Base-by-base conservation (phyloP, 1,140 invertebrate genomes). In the Muscidifurax raptorellus region DNA sequence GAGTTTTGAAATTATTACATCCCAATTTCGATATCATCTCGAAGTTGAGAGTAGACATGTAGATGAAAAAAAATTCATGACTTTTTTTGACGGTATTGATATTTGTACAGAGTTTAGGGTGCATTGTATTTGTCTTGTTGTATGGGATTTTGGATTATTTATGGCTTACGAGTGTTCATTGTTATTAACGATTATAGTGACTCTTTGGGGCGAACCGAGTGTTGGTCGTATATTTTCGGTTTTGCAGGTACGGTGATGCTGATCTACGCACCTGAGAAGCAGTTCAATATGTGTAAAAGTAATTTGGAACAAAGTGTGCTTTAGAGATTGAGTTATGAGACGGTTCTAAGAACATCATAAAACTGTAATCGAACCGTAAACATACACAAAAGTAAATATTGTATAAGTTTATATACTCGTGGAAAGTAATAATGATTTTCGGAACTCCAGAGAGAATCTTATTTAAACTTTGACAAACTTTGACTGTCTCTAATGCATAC, bases 131-230 rank as follows among this genome's bases (percentile, higher is more conserved):
- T 40, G 36, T 40, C 36, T 40, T 40, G 36, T 40, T 40, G 36
- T 40, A 75, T 75, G 40, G 40, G 36, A 75, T 75, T 75, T 75
- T 75, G 12, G 40, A 47, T 47, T 75, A 75, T 75, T 40, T 75
- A 75, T 47, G 74, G 12, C 44, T n/a, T 47, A 4, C 36, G 22
- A 75, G 9, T 4, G 72, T 44, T 47, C 12, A 47, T 44, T 75
- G 36, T 75, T 75, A 44, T 27, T 47, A 75, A 75, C 40, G 36
- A 47, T 75, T 44, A 47, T n/a, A 15, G 13, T 4, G 12, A 13
- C 27, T 69, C 28, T 69, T 28, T n/a, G 36, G 36, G 36, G 36
- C 36, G 7, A 40, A 40, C 10, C 36, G 36, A 40, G 36, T 40
- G 6, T 10, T 9, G 36, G 36, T 40, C 36, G 36, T 40, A 9